Evolutionary conservation across 2,888 invertebrate genomes (phyloP), one percentile per base, ranked within the genome.

Genomic region (Caenorhabditis uteleia): DNA sequence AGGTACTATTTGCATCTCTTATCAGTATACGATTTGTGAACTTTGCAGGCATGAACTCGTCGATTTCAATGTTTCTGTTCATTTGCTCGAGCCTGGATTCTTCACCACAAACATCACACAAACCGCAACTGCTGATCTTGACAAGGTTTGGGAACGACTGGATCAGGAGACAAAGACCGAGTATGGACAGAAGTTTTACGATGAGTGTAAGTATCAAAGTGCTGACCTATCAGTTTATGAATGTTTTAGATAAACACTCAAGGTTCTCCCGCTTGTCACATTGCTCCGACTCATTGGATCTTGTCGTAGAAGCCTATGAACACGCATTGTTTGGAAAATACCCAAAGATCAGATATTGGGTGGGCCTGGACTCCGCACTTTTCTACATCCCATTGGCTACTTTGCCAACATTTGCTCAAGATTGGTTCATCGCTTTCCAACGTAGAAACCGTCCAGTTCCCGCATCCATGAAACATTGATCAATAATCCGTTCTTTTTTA

Each of bases 31-130:
- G 25, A 45, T 34, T 18, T 36, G 8, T 47, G 31, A 20, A 31
- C 49, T 25, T 40, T 68, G 33, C 51, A 77, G 78, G 44, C 72
- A 75, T 45, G 79, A 79, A 47, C 49, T 77, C 42, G 54, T 55
- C 26, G 71, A 70, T 46, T 80, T 77, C 42, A 72, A 70, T 16
- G 75, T 79, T 1, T 40, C 60, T 12, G 79, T 79, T 10, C 56
- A 64, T 50, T 54, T 78, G 29, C 49, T 80, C 21, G 80, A 81
- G 55, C 80, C 80, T 2, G 80, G 80, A 27, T 80, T 75, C 64
- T 77, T 80, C 62, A 64, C 68, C 7, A 80, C 80, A 25, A 74
- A 68, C 33, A 73, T 73, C n/a, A 73, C 73, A 21, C 73, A 73
- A 46, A 68, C 73, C 1, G 73, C 73, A 10, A 73, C 73, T 1